Conservation (phyloP, 2,888 invertebrate species). For the Galeopsomyia nigrocyanea region DNA sequence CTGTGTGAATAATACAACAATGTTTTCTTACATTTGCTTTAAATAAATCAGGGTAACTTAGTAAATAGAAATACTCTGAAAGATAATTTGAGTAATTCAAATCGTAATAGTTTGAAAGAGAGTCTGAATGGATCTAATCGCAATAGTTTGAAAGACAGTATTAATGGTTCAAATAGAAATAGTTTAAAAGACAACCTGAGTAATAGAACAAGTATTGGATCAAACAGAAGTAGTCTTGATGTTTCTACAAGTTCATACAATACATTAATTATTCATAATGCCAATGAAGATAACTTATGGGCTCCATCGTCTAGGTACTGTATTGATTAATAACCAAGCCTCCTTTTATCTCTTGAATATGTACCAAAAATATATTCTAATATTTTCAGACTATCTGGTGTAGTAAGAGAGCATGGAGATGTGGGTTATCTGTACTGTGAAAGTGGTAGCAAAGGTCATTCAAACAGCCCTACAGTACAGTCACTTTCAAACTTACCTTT, state of each 20-base stretch:
- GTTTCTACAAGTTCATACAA: conserved; percentile 86
- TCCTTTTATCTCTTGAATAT: conserved; percentile 55
- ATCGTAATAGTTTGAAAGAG: conserved; percentile 66
- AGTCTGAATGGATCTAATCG: conserved; percentile 66
- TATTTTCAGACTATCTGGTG: conserved; percentile 60
- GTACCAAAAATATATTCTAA: conserved; percentile 6
- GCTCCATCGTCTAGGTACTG: conserved; percentile 69
- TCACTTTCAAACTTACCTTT: conserved; percentile 64
- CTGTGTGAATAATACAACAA: neutral
- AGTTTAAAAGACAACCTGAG: conserved; percentile 73
- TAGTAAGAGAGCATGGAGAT: conserved; percentile 65
- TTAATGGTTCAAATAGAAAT: conserved; percentile 66
- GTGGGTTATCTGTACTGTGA: conserved; percentile 66
- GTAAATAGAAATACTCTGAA: conserved; percentile 66
- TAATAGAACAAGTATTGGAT: conserved; percentile 77
- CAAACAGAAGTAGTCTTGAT: conserved; percentile 78
- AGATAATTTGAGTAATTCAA: conserved; percentile 64
- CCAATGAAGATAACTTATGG: conserved; percentile 81
- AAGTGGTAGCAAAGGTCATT: conserved; percentile 65
- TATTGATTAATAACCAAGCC: conserved; percentile 8
- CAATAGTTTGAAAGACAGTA: conserved; percentile 66
- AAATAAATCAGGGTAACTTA: conserved; percentile 60
- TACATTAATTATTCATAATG: conserved; percentile 86
- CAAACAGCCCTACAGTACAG: conserved; percentile 69
- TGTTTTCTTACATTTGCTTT: neutral